Evolutionary conservation across 2,888 invertebrate species (phyloP), one percentile per base, ranked within the genome.

Genomic region (Chloromyia formosa): DNA sequence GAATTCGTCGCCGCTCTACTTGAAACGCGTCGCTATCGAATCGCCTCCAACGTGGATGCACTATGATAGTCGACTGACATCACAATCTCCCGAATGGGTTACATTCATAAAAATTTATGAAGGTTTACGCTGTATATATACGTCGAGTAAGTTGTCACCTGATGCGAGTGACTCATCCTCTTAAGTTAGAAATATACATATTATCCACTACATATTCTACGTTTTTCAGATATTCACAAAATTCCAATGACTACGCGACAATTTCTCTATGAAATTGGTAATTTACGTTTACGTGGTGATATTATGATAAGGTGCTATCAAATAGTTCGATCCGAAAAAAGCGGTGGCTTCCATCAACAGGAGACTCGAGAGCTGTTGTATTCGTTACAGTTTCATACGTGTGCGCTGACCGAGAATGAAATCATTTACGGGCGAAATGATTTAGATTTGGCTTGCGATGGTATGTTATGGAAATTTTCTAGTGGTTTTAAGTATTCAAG

Each of bases 311-410:
- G 96, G 84, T 96, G 96, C 84, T 96, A 95, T 88, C 91, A 94
- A 81, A 89, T 94, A 3, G 86, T 86, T 0, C 78, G 79, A 71
- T 74, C 82, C 23, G 82, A 83, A 54, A 79, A 80, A 40, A 40
- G 73, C 60, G 69, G 53, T 16, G 58, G 62, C 35, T 40, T 35
- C 27, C 82, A 83, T 72, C 80, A 82, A 78, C 83, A 82, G 72
- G 78, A 79, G 71, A 75, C 80, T 74, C 75, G 89, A 56, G 91
- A 91, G 80, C 89, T 93, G n/a, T 90, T 95, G 79, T 95, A 94
- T 87, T 91, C 93, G 68, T 92, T 93, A 83, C 94, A 97, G 90
- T 96, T 97, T 87, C 96, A 97, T 88, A 96, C 97, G 3, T 96
- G 96, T 87, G 95, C 96, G 73, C 92, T 96, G 78, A 90, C 93